Evolutionary conservation across 2,113 vertebrate genomes (phyloP), one percentile per base, ranked within the genome.

Genomic region (Ceuthmochares aereus): DNA sequence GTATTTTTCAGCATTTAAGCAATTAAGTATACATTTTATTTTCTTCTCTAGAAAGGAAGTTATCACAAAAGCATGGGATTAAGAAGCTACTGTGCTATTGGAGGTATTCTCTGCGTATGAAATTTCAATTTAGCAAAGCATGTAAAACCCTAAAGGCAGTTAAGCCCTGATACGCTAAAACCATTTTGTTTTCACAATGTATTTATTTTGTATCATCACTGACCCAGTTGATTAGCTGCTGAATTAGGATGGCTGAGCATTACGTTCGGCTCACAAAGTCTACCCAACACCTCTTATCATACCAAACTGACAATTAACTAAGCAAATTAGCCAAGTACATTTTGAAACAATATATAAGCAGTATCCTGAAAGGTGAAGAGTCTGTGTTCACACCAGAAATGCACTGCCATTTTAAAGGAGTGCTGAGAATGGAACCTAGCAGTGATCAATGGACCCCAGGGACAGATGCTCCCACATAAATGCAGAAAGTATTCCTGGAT

Each of bases 81-180:
- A 97, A 94, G 90, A 97, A 97, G 84, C 55, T 90, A 94, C 86
- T 72, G 86, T 89, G 63, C 89, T 96, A 96, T 84, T 93, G 84
- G 84, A 96, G 76, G 91, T 97, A 96, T 90, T 96, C 86, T 94
- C 93, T 69, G 60, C 3, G 4, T 97, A 97, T 97, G 92, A 98
- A 98, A 98, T 98, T 98, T 98, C 97, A 97, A 98, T 98, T 98
- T 97, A 97, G 94, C 69, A 95, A 95, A 96, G 85, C 94, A 91
- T 96, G 94, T 94, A 95, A 97, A 97, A 92, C 56, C 68, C 86
- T 94, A 92, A 96, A 97, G 92, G 89, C 94, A 91, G 67, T 84
- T 96, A 93, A 91, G 52, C 85, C 22, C 60, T 83, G 95, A 96
- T 91, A 89, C 45, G 92, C 73, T 62, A 94, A 95, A 96, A 40